Base-by-base conservation (phyloP, 2,113 vertebrate genomes). In the Plotosus lineatus region DNA sequence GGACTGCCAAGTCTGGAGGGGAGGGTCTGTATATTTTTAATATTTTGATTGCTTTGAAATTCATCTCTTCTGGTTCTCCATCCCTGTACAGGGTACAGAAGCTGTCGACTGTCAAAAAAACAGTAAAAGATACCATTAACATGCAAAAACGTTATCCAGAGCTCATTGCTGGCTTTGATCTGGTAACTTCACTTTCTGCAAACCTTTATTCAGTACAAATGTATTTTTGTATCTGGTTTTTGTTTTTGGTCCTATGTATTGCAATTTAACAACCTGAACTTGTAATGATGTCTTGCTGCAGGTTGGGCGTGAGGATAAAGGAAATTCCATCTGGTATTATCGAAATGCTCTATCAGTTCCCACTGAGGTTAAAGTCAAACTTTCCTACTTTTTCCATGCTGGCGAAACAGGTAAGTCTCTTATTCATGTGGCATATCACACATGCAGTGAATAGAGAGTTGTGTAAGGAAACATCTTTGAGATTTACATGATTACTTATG, bases 351-450 rank as follows among this genome's bases (percentile, higher is more conserved):
- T 98, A 60, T 92, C 86, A 61, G 83, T 95, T 36, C 95, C 96
- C 0, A 85, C 88, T 63, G 80, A 91, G 11, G 74, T 83, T 17
- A 92, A 94, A 0, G 74, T 89, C 31, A 83, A 86, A 0, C 90
- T 98, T 77, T 94, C 95, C 0, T 98, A 92, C 81, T 97, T 96
- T 79, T 97, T 98, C 81, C 97, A 98, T 2, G 97, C 97, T 15
- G 97, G 96, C 14, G 96, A 98, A 85, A 98, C 96, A n/a, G 91
- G 96, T 96, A 83, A 88, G 92, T 72, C 21, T 42, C 33, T 6
- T 19, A 55, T 46, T 17, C 3, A 36, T 51, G n/a, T n/a, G n/a
- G n/a, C n/a, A 42, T 17, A 2, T 9, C 23, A 56, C 8, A 40
- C 4, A 31, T 51, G 21, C 28, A 72, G 15, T 21, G 3, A 10